phyloP scores from a whole-genome alignment of 2,888 invertebrate genomes.

The Strigamia crassipes region DNA sequence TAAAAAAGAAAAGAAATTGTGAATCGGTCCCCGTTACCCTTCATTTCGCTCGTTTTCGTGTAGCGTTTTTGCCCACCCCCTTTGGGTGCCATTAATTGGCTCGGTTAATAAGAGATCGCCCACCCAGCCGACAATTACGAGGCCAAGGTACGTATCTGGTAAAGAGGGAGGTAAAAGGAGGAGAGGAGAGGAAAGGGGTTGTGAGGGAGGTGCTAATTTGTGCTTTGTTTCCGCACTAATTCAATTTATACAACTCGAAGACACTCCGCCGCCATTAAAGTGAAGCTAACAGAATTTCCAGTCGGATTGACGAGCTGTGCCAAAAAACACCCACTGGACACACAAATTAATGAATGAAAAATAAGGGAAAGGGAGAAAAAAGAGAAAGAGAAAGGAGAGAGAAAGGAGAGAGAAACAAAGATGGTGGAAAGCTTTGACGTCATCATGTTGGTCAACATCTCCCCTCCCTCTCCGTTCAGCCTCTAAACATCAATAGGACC shows the following conservation, averaged over 20 bases:
- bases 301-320: slow-evolving; percentile 19
- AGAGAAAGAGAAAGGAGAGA: neutral
- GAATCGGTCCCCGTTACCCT: slow-evolving; percentile 25
- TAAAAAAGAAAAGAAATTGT: neutral
- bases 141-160: slow-evolving; percentile 42
- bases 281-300: slow-evolving; percentile 32
- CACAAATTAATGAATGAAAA: slow-evolving; percentile 35
- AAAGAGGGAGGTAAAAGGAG: slow-evolving; percentile 16
- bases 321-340: slow-evolving; percentile 41
- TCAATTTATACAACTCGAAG: slow-evolving; percentile 40
- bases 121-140: slow-evolving; percentile 37
- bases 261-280: slow-evolving; percentile 42
- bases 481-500: slow-evolving; percentile 42
- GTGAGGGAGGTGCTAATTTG: slow-evolving; percentile 39
- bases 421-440: slow-evolving; percentile 29
- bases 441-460: slow-evolving; percentile 42
- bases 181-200: neutral
- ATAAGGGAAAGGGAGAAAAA: neutral
- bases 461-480: slow-evolving; percentile 37
- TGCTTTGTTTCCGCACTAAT: slow-evolving; percentile 42
- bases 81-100: slow-evolving; percentile 35
- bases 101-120: slow-evolving; percentile 42
- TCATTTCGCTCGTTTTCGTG: neutral
- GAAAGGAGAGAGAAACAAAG: slow-evolving; percentile 2
- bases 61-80: slow-evolving; percentile 30